A percentile compares a stretch with the other conserved stretches of the same genome.
Conservation (phyloP, 2,888 invertebrate species). For the Leptothorax acervorum region DNA sequence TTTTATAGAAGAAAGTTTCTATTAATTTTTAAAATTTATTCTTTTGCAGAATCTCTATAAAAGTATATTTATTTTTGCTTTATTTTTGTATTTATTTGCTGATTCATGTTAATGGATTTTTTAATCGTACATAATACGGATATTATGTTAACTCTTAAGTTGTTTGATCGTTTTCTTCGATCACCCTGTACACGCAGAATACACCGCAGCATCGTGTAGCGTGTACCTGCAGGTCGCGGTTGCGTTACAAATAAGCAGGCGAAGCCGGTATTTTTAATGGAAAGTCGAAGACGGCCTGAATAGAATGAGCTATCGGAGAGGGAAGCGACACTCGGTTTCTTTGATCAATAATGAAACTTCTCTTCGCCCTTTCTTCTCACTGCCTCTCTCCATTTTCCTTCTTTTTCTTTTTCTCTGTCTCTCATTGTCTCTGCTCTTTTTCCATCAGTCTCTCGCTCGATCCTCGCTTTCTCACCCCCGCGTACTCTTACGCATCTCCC, state of each 20-base stretch:
- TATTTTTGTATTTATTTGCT: not conserved
- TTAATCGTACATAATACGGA: not conserved
- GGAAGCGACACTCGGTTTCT: constrained; percentile 76
- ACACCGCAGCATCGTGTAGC: not conserved
- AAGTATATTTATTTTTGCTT: not conserved
- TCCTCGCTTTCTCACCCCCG: not conserved
- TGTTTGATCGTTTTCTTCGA: not conserved
- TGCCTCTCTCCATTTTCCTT: constrained; percentile 59
- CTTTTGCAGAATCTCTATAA: not conserved
- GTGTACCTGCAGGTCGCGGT: constrained; percentile 53
- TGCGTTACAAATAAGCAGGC: constrained; percentile 63
- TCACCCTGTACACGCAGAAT: not conserved
- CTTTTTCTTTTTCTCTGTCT: constrained; percentile 58
- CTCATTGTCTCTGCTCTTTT: constrained; percentile 18
- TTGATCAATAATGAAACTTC: constrained; percentile 81
- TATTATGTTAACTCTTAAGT: not conserved
- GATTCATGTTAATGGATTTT: not conserved
- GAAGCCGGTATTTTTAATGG: constrained; percentile 75
- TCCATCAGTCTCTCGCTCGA: constrained; percentile 46
- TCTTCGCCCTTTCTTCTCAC: constrained; percentile 62
- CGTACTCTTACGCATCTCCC: not conserved
- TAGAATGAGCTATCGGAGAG: constrained; percentile 74
- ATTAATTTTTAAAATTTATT: not conserved
- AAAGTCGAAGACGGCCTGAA: constrained; percentile 75
- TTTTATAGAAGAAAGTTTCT: not conserved